A percentile compares a stretch with the other conserved stretches of the same genome.
Conservation (phyloP, 2,797 vertebrate genomes). For the Galagoides demidoff region DNA sequence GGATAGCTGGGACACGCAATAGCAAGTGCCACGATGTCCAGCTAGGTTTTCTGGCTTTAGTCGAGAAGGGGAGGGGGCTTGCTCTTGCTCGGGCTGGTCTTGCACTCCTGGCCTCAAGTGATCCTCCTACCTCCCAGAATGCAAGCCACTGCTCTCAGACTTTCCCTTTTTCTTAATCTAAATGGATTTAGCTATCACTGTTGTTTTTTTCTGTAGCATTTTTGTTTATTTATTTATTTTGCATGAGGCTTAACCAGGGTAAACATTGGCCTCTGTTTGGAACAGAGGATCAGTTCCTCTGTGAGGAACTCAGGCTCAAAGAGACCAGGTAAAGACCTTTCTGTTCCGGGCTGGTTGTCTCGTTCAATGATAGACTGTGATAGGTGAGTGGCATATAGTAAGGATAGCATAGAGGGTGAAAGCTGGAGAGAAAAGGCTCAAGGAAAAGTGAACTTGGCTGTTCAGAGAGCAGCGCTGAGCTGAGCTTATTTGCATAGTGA, state of each 20-base stretch:
- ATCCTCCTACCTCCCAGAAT: no score
- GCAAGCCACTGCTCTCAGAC: no score
- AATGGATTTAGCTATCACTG: background rate
- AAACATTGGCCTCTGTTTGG: background rate
- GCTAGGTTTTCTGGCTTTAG: no score
- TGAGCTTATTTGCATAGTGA: constrained; percentile 35
- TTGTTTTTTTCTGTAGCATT: background rate
- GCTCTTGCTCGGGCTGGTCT: no score
- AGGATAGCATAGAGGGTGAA: background rate
- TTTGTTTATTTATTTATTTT: background rate
- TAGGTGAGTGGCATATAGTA: background rate
- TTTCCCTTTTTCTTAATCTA: background rate
- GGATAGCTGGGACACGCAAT: no score
- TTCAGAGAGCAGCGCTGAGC: background rate
- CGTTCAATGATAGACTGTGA: background rate
- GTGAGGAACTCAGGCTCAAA: background rate
- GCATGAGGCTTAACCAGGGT: background rate
- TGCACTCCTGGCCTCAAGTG: no score
- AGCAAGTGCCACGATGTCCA: no score
- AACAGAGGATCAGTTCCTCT: no score
- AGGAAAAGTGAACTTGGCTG: background rate
- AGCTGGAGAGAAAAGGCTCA: background rate
- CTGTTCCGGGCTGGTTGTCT: background rate
- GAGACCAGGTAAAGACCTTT: constrained; percentile 18
- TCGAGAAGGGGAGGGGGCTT: no score